A percentile compares a stretch with the other conserved stretches of the same genome.
These are phyloP conservation scores for Halcyon leucocephala DNA, from an alignment of 2,797 vertebrate species.

Conservation along the genomic window DNA sequence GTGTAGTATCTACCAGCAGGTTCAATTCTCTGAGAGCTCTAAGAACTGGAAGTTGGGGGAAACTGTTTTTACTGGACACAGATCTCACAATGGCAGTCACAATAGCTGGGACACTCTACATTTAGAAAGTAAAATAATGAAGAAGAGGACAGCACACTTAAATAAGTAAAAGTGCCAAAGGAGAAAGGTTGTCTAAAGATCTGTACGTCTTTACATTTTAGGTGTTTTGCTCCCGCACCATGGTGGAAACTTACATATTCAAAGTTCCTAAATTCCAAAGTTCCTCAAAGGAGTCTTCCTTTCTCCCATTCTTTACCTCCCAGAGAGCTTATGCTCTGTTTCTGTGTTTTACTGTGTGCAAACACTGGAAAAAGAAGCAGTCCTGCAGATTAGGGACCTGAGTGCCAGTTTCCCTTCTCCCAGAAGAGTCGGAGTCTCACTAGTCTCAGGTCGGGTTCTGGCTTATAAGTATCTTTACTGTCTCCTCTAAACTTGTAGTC, in stretches of 20 bases:
- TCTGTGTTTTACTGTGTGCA: neutral
- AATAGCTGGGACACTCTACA: neutral
- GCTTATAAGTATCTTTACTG: neutral
- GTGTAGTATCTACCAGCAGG: rapidly evolving
- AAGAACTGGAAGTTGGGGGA: neutral
- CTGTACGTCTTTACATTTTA: neutral
- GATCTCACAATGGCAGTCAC: neutral
- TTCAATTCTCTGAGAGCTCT: neutral
- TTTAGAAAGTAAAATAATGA: neutral
- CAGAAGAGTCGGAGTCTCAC: neutral
- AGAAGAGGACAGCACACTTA: neutral
- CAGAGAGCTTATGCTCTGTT: neutral
- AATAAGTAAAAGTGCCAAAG: neutral
- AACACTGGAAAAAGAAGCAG: neutral
- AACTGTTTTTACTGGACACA: neutral
- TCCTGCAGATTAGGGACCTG: neutral
- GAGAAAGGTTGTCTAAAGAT: neutral
- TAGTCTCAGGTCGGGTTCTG: neutral
- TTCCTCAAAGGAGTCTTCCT: neutral
- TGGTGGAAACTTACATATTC: neutral
- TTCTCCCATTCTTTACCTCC: neutral
- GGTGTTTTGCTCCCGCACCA: neutral
- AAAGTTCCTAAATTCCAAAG: neutral
- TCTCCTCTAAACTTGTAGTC: neutral
- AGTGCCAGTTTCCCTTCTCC: neutral